A percentile compares a stretch with the other conserved stretches of the same genome.
phyloP scores from a whole-genome alignment of 2,113 vertebrate genomes.

The Eulacestoma nigropectus region DNA sequence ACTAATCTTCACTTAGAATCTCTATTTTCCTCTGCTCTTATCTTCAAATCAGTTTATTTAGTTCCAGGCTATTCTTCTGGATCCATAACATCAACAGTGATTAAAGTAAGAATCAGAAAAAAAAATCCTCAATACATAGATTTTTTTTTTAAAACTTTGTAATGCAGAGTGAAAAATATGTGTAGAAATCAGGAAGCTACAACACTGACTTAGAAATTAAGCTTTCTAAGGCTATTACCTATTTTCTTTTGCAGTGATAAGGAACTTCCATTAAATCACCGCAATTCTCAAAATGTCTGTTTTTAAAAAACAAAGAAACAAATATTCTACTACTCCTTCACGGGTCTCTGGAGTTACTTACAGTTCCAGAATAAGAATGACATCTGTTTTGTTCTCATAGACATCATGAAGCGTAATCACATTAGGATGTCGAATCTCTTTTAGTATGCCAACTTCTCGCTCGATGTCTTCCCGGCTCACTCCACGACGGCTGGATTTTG shows the following conservation, averaged over 20 bases:
- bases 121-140: not conserved
- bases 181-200: not conserved
- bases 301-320: not conserved
- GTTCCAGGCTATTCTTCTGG: not conserved
- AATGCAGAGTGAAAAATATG: not conserved
- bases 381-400: conserved; percentile 93
- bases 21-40: not conserved
- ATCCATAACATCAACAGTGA: not conserved
- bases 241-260: not conserved
- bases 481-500: conserved; percentile 89
- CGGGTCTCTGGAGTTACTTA: conserved; percentile 71
- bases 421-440: conserved; percentile 93
- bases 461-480: conserved; percentile 94
- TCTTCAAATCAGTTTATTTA: not conserved
- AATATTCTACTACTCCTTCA: not conserved
- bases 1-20: not conserved
- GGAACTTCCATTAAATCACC: not conserved
- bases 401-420: conserved; percentile 92
- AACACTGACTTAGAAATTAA: not conserved
- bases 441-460: conserved; percentile 92
- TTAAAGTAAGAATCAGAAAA: not conserved
- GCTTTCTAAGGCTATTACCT: not conserved
- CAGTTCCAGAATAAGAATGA: conserved; percentile 98
- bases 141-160: not conserved
- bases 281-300: not conserved